phyloP scores from a whole-genome alignment of 2,888 invertebrate genomes.

The Apotomis turbidana region DNA sequence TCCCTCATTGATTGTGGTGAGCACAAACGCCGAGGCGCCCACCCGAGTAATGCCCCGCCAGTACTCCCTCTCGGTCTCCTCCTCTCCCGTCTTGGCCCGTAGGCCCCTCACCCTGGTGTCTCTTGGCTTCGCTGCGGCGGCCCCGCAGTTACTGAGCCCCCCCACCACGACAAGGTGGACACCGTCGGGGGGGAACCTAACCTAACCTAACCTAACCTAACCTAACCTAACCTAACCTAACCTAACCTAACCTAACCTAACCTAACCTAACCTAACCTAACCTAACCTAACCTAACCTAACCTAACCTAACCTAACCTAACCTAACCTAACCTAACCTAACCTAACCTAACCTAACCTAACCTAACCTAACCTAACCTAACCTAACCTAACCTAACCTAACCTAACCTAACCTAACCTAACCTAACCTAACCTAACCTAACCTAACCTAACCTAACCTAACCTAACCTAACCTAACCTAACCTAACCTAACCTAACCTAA shows the following conservation, averaged over 20 bases:
- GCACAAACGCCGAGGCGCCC: no score
- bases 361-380: constrained; percentile 22
- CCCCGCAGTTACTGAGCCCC: no score
- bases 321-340: constrained; percentile 18
- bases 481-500: constrained; percentile 31
- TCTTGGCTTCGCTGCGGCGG: no score
- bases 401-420: constrained; percentile 21
- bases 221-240: constrained; percentile 13
- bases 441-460: constrained; percentile 27
- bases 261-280: constrained; percentile 11
- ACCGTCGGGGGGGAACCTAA: no score
- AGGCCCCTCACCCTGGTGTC: no score
- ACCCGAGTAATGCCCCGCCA: no score
- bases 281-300: constrained; percentile 13
- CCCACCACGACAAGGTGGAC: no score
- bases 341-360: constrained; percentile 19
- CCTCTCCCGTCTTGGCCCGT: no score
- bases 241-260: constrained; percentile 13
- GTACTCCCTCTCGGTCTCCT: no score
- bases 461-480: constrained; percentile 31
- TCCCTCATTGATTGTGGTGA: no score
- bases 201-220: no score
- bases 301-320: constrained; percentile 13
- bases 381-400: constrained; percentile 22
- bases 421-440: constrained; percentile 22